Evolutionary conservation across 2,797 vertebrate species (phyloP), one percentile per base, ranked within the genome.

Genomic region (Taeniopygia guttata): DNA sequence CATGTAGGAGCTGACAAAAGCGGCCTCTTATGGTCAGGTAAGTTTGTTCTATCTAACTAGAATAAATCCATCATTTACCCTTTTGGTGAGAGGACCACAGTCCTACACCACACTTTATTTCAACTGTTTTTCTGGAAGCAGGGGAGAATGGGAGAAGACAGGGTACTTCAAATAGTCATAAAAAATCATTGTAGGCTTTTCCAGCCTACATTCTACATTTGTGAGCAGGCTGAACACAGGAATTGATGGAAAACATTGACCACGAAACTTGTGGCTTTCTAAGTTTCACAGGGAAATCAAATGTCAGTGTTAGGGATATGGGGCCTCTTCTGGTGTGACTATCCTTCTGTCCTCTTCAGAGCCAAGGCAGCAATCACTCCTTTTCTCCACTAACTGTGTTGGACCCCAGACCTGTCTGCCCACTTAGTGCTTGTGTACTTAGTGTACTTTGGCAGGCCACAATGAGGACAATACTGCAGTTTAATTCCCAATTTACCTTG

Each of bases 331-430:
- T 79, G 51, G 2, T 83, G 49, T 36, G 26, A 32, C 34, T 66
- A 20, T 36, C 11, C 16, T 36, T 83, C 45, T 74, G 29, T 45
- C 26, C 14, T 68, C 21, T 64, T 72, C 40, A 62, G 30, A 84
- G 16, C 36, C 9, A 40, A 58, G 6, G n/a, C 6, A 46, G 9
- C 40, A 49, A 49, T 55, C 18, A 26, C 9, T 69, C 29, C 9
- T 68, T 85, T 87, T 74, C 18, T 77, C 26, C 5, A 2, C 26
- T 72, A 45, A 27, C 13, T 0, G 0, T 7, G 13, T 55, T 12
- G 7, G n/a, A 51, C 29, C 36, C 40, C 30, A 78, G 54, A 69
- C 43, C 15, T 69, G 9, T 45, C 43, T 55, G 42, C 22, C 8
- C 36, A 13, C 29, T 67, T 63, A 27, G 18, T 34, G 23, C 36